Evolutionary conservation across 2,888 invertebrate genomes (phyloP).

Genomic region (Catocala nupta): DNA sequence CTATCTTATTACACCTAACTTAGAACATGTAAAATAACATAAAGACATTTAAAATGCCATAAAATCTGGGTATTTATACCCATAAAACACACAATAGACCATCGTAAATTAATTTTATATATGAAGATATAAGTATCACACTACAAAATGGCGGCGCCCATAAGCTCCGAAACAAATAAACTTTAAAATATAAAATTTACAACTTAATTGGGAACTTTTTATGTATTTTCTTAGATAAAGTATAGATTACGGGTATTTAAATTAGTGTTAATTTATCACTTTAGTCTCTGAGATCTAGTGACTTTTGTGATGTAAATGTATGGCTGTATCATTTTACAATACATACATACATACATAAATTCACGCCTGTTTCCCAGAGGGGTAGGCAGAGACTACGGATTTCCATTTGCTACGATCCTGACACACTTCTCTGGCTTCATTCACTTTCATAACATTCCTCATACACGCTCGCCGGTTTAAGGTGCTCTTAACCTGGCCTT

Average conservation of each 20-base stretch:
- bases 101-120: constrained; percentile 15
- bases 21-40: neutral
- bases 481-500: too few species aligned
- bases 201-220: constrained; percentile 35
- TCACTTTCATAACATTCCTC: too few species aligned
- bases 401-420: too few species aligned
- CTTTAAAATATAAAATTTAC: constrained; percentile 30
- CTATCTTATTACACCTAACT: neutral
- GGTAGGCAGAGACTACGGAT: too few species aligned
- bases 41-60: constrained; percentile 6
- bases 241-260: constrained; percentile 36
- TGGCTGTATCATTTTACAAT: neutral
- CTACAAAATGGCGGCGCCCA: too few species aligned
- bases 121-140: constrained; percentile 10
- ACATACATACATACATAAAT: too few species aligned
- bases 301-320: neutral
- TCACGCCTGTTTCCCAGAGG: too few species aligned
- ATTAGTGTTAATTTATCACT: constrained; percentile 29
- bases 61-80: constrained; percentile 1
- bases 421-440: too few species aligned
- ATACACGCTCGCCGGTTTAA: too few species aligned
- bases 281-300: neutral
- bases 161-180: constrained; percentile 26
- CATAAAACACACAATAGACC: constrained; percentile 7
- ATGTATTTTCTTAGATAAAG: constrained; percentile 23